Base-by-base conservation (phyloP, 1,140 invertebrate genomes). In the Drosophila funebris region DNA sequence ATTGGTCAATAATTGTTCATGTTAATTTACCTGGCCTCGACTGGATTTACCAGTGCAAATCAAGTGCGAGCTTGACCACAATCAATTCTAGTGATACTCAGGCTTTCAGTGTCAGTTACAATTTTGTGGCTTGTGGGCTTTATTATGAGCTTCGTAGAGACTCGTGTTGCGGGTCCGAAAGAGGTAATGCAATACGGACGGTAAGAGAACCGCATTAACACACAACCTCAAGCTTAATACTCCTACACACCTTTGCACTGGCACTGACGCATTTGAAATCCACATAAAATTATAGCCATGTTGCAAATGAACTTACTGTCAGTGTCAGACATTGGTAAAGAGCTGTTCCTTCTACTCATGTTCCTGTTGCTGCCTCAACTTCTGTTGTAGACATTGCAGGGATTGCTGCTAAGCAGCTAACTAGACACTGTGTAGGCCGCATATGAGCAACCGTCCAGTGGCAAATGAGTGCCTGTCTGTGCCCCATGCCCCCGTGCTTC, bases 271-370 rank as follows among this genome's bases (percentile, higher is more conserved):
- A 62, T 7, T 31, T 70, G 18, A 62, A 44, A 70, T 36, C 53
- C 67, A 73, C 67, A 88, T 79, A 62, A 68, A 78, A 73, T 87
- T 73, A 73, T 78, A 87, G 68, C 39, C 78, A 50, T 72, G 62
- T 64, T 75, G 70, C 74, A 53, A 60, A 87, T 14, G 82, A 54
- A 57, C 64, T 72, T 62, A 60, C 64, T 76, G 78, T 83, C 83
- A 73, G 57, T 22, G 8, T 33, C 83, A 87, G 63, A 50, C 52
- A 46, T 66, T 64, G 66, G 66, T 31, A 20, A 29, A 18, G 16
- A 13, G 36, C 43, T 63, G 41, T 24, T 14, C 11, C 33, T 36
- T 2, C 4, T 36, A n/a, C n/a, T 36, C n/a, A n/a, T 4, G 8
- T n/a, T 13, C 4, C 29, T 11, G 48, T 11, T 31, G 11, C 46